Percentiles rank a stretch among this genome's conserved stretches.
Evolutionary conservation across 2,113 vertebrate species (phyloP).

Genomic region (Cathartes aura): DNA sequence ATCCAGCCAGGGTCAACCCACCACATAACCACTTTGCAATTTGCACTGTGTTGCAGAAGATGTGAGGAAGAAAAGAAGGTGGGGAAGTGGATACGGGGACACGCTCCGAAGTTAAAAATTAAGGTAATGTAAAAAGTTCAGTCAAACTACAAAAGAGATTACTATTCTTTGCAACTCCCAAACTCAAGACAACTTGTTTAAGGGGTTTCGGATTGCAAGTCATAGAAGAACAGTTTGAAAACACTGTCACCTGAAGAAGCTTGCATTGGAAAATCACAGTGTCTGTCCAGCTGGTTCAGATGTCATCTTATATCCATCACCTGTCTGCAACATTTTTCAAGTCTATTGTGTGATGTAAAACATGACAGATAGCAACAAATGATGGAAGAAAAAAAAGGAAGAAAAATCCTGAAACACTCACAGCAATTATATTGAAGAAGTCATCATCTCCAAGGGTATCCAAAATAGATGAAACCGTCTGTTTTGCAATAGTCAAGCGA

Average conservation of each 20-base stretch:
- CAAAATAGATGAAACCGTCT: constrained; percentile 96
- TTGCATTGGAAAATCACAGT: not conserved
- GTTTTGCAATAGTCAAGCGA: constrained; percentile 94
- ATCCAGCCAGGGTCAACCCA: no score
- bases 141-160: not conserved
- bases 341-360: not conserved
- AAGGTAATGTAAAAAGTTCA: not conserved
- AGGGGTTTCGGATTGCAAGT: not conserved
- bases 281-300: not conserved
- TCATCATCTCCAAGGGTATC: constrained; percentile 98
- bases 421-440: constrained; percentile 98
- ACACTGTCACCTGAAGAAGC: not conserved
- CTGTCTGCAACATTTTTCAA: not conserved
- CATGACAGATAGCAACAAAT: not conserved
- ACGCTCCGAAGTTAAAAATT: not conserved
- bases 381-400: not conserved
- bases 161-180: not conserved
- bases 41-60: not conserved
- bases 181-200: not conserved
- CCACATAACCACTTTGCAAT: not conserved
- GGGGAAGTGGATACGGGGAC: fast-evolving
- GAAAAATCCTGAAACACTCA: constrained; percentile 74
- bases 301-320: not conserved
- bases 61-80: not conserved
- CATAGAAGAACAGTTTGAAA: not conserved